Evolutionary conservation across 2,888 invertebrate species (phyloP), one percentile per base, ranked within the genome.

Genomic region (Amblyteles armatorius): DNA sequence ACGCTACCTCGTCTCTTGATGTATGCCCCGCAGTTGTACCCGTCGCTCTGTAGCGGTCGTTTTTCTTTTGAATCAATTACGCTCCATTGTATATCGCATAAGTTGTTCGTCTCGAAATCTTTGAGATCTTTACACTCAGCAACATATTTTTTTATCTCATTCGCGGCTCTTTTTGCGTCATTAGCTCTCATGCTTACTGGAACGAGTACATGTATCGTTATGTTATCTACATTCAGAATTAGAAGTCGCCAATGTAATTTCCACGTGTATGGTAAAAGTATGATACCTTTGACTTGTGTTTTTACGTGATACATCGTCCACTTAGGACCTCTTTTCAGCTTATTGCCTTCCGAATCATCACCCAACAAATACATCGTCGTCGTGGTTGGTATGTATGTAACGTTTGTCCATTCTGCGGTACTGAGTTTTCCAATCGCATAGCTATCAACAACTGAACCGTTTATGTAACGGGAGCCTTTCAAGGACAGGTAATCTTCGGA

Each of bases 71-170:
- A 1, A 55, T 55, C 13, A 36, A 33, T 19, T n/a, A 55, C 3
- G 11, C n/a, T 71, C 71, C 55, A 71, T 6, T 72, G 4, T 11
- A 76, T 65, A 13, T 50, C 6, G 5, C 74, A 76, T 19, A 63
- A 19, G 33, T 65, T 63, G 13, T 76, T 76, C 1, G 55, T 76
- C 5, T 5, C 50, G 5, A 50, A 76, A 3, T 26, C 50, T 33
- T 65, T 29, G 16, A 9, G 4, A 50, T 50, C 29, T 50, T 11
- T 50, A 16, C 63, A 76, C 19, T 65, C 33, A 0, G 3, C 16
- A 4, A 65, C 33, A 36, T 63, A 65, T 65, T n/a, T 52, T 48
- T 33, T 9, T 0, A 65, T 44, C n/a, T 50, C 48, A 11, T 1
- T 11, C 9, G n/a, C 29, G 3, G 63, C 63, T 65, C 65, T 48